Conservation (phyloP, 92 coral and sea anemone species). For the Pocillopora meandrina region DNA sequence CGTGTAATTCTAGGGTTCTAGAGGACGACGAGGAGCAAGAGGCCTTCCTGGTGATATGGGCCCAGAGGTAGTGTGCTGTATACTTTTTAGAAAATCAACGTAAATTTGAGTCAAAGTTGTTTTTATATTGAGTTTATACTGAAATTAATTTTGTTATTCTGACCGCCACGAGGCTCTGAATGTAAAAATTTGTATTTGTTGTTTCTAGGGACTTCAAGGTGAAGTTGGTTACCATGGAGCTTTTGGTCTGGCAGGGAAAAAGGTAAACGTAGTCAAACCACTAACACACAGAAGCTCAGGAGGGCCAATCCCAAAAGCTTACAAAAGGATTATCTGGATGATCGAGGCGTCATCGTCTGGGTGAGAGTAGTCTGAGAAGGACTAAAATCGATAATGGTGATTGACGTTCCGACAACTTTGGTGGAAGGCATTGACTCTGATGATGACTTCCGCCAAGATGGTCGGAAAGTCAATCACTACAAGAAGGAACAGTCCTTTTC, state of each 20-base stretch:
- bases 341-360: too few relatives aligned
- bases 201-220: slow-evolving; percentile 19
- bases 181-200: neutral
- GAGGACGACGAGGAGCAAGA: slow-evolving; percentile 29
- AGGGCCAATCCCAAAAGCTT: neutral
- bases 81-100: too few relatives aligned
- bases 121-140: too few relatives aligned
- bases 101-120: too few relatives aligned
- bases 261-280: slow-evolving; percentile 1
- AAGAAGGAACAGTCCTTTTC: too few relatives aligned
- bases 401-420: too few relatives aligned
- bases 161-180: neutral
- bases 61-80: neutral
- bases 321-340: neutral
- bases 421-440: too few relatives aligned
- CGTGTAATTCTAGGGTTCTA: slow-evolving; percentile 1
- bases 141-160: neutral
- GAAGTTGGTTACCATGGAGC: slow-evolving; percentile 29
- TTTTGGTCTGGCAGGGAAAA: slow-evolving; percentile 18
- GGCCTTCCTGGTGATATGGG: slow-evolving; percentile 33
- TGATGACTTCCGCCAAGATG: too few relatives aligned
- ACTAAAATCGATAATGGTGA: too few relatives aligned
- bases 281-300: too few relatives aligned
- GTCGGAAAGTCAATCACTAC: too few relatives aligned
- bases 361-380: too few relatives aligned